Evolutionary conservation across 1,140 invertebrate genomes (phyloP).

Genomic region (Ceratoteleas bidentatus): DNA sequence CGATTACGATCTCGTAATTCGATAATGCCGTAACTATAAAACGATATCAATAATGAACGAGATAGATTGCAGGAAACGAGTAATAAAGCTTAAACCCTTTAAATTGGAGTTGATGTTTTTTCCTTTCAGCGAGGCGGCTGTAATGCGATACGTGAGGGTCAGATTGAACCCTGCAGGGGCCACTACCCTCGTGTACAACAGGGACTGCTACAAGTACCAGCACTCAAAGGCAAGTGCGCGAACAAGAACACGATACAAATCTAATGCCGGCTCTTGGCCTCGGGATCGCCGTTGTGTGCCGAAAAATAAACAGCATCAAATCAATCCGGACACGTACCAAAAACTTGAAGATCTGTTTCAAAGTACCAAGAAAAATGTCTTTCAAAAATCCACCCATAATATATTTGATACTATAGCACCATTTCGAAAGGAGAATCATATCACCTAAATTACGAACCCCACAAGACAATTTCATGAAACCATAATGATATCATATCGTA

Average conservation of each 20-base stretch:
- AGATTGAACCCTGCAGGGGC: constrained; percentile 64
- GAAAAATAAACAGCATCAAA: constrained; percentile 8
- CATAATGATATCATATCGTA: no score
- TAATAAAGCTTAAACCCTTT: constrained; percentile 62
- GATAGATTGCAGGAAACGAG: constrained; percentile 48
- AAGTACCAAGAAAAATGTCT: no score
- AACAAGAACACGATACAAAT: constrained; percentile 52
- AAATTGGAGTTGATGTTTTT: constrained; percentile 62
- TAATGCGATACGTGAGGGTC: constrained; percentile 63
- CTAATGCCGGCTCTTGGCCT: constrained; percentile 36
- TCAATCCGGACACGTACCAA: not conserved
- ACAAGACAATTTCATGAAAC: no score
- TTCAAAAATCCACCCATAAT: no score
- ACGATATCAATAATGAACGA: constrained; percentile 59
- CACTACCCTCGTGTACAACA: constrained; percentile 60
- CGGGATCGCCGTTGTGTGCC: not conserved
- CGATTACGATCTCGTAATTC: constrained; percentile 50
- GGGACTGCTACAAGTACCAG: constrained; percentile 50
- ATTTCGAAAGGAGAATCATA: no score
- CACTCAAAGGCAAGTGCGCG: constrained; percentile 52
- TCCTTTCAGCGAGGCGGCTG: constrained; percentile 30
- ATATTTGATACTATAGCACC: no score
- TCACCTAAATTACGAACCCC: no score
- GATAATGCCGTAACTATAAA: constrained; percentile 49
- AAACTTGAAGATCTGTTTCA: no score